Conservation (phyloP, 2,113 vertebrate genomes). For the Macquaria ambigua region DNA sequence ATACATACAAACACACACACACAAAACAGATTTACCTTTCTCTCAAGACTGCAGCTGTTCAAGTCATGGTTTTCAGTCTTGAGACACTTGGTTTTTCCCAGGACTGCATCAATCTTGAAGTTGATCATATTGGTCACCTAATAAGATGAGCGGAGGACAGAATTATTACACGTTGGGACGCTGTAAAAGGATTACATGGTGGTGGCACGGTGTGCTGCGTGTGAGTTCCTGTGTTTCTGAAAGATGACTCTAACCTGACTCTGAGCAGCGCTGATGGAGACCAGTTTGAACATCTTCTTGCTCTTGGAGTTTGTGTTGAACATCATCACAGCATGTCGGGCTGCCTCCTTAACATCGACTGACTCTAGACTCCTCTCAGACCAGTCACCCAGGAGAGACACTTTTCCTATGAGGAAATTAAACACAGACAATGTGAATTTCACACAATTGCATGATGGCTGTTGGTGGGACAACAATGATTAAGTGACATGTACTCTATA, state of each 20-base stretch:
- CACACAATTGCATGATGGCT: background rate
- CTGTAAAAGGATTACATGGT: no score
- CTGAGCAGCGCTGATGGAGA: slow-evolving; percentile 50
- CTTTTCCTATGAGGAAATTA: slow-evolving; percentile 29
- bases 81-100: slow-evolving; percentile 75
- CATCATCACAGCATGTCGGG: slow-evolving; percentile 33
- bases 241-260: slow-evolving; percentile 56
- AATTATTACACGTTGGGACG: background rate
- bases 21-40: slow-evolving; percentile 58
- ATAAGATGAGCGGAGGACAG: background rate
- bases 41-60: slow-evolving; percentile 56
- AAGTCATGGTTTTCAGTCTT: slow-evolving; percentile 67
- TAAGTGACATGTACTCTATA: background rate
- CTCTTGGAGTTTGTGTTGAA: slow-evolving; percentile 53
- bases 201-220: background rate
- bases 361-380: slow-evolving; percentile 31
- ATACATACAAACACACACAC: background rate
- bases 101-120: slow-evolving; percentile 61
- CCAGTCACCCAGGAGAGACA: slow-evolving; percentile 65
- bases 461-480: background rate
- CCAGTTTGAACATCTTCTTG: slow-evolving; percentile 68
- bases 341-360: slow-evolving; percentile 35
- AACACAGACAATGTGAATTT: background rate
- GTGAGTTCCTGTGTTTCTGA: background rate
- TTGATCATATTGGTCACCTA: slow-evolving; percentile 73